phyloP scores from a whole-genome alignment of 2,888 invertebrate genomes.

The Andrena haemorrhoa region DNA sequence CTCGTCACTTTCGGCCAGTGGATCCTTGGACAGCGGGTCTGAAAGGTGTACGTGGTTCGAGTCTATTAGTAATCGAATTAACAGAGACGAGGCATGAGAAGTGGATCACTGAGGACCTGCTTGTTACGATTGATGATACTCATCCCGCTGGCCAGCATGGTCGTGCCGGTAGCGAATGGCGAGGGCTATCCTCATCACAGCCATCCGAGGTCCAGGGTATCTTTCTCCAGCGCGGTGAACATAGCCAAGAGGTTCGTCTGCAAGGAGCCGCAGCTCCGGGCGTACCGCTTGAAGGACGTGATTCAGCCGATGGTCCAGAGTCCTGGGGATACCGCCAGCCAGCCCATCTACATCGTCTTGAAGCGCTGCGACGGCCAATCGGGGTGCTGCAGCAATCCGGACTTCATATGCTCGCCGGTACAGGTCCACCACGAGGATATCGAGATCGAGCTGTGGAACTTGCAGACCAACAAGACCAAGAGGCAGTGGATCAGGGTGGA shows the following conservation, averaged over 20 bases:
- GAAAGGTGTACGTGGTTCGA: neutral
- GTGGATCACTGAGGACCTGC: slow-evolving; percentile 17
- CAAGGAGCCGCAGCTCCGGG: slow-evolving; percentile 72
- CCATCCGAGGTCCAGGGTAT: slow-evolving; percentile 24
- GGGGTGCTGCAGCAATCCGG: slow-evolving; percentile 77
- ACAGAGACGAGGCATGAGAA: slow-evolving; percentile 56
- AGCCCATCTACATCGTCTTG: slow-evolving; percentile 73
- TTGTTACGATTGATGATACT: slow-evolving; percentile 52
- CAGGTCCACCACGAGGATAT: slow-evolving; percentile 71
- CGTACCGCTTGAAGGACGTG: slow-evolving; percentile 75
- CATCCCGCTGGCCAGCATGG: slow-evolving; percentile 44
- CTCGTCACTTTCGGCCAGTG: neutral
- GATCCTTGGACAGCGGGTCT: neutral
- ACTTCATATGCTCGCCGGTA: slow-evolving; percentile 73
- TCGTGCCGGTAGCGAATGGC: slow-evolving; percentile 25
- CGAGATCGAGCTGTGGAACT: slow-evolving; percentile 71
- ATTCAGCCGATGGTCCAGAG: slow-evolving; percentile 56
- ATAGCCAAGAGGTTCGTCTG: slow-evolving; percentile 66
- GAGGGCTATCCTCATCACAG: slow-evolving; percentile 14
- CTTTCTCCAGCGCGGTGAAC: slow-evolving; percentile 58
- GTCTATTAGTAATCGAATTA: neutral
- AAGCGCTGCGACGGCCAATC: slow-evolving; percentile 80
- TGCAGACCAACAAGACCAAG: slow-evolving; percentile 51
- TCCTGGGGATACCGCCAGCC: slow-evolving; percentile 58
- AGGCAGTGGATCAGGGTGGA: slow-evolving; percentile 73